phyloP scores from a whole-genome alignment of 2,797 vertebrate genomes.

The Pipistrellus kuhlii region DNA sequence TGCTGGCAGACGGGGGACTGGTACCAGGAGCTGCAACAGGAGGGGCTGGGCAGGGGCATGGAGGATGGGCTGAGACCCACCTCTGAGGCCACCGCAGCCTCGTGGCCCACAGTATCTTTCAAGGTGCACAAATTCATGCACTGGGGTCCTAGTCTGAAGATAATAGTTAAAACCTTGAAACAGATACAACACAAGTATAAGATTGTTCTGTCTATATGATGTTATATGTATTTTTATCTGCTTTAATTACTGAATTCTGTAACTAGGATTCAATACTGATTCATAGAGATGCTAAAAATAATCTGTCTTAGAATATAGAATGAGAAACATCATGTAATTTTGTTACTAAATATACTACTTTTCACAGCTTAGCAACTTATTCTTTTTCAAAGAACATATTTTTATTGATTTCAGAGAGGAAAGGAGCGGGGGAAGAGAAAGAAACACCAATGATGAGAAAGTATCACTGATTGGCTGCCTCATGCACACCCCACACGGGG shows the following conservation, averaged over 20 bases:
- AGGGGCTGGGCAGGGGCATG: no score
- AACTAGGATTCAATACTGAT: slow-evolving; percentile 67
- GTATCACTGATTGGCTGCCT: no score
- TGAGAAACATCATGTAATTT: slow-evolving; percentile 40
- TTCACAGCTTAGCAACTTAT: slow-evolving; percentile 5
- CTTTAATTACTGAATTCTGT: slow-evolving; percentile 72
- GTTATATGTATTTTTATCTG: slow-evolving; percentile 64
- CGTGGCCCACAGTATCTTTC: no score
- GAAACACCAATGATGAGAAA: no score
- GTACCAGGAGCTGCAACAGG: no score
- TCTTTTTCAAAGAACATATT: background rate
- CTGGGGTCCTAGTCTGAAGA: background rate
- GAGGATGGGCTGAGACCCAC: no score
- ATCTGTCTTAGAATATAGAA: slow-evolving; percentile 41
- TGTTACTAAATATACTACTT: slow-evolving; percentile 62
- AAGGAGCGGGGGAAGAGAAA: no score
- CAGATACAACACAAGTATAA: slow-evolving; percentile 52
- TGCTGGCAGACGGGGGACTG: no score
- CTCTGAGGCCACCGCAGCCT: no score
- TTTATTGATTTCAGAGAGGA: no score
- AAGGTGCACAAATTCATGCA: no score
- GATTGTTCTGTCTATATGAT: slow-evolving; percentile 37
- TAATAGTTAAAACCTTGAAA: slow-evolving; percentile 56
- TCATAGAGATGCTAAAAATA: slow-evolving; percentile 76
- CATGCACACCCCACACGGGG: no score